Base-by-base conservation (phyloP, 2,888 invertebrate genomes). In the Tipula helvola region DNA sequence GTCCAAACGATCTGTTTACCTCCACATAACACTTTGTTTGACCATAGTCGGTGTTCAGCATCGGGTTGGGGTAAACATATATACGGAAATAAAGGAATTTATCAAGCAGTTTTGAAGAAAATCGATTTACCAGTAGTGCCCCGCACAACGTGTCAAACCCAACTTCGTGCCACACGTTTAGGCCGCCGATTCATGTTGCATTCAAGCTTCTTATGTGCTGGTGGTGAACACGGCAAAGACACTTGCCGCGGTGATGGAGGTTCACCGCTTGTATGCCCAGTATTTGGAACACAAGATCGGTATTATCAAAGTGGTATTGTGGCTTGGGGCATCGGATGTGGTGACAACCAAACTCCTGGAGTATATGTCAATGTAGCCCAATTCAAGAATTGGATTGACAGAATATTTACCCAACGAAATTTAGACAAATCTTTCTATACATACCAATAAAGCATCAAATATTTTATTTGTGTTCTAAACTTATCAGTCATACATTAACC, bases 321-420 rank as follows among this genome's bases (percentile, higher is more conserved):
- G 0, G 94, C 96, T 0, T 97, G 96, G 96, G 96, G 97, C 16
- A 95, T 97, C 88, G 95, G 95, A 0, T 97, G 97, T 89, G 96
- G 96, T 0, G 91, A 91, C 16, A 91, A 93, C 86, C 92, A 93
- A 71, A 92, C 93, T 28, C 96, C 96, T 0, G 96, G 95, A 0
- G 95, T 96, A 0, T 97, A 96, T 89, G 95, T 94, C 0, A 95
- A 95, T 89, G 93, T 97, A 0, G 92, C 94, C 0, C 90, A 92
- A 44, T 92, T 94, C 12, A 92, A 95, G 0, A 90, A 91, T 12
- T 97, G 97, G 96, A 95, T 97, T 87, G 94, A 95, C 88, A 92
- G 93, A 88, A 92, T 94, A 87, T 87, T 91, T 7, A 87, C 87
- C 5, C 57, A 87, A 2, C 88, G 87, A 52, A 88, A 88, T 2